phyloP scores from a whole-genome alignment of 37 sponge, comb jelly and placozoan genomes.

The Dysidea cf. avara region DNA sequence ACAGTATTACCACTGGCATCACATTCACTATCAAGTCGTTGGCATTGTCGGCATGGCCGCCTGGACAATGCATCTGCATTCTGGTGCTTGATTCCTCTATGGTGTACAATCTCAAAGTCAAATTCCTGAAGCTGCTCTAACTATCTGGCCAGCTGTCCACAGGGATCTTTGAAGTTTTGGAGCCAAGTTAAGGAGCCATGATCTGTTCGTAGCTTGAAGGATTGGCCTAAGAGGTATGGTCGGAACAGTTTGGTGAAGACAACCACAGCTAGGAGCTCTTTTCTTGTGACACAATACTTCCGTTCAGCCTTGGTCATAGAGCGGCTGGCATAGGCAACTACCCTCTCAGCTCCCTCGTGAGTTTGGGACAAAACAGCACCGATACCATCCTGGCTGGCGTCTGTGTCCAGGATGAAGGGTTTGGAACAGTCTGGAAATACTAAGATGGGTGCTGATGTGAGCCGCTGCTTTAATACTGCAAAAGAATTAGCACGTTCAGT shows the following conservation, averaged over 20 bases:
- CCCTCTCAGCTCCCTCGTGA: conserved; percentile 9
- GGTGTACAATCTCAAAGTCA: conserved; percentile 25
- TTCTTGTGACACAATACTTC: conserved; percentile 25
- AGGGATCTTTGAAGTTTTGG: conserved; percentile 20
- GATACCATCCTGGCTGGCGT: conserved; percentile 16
- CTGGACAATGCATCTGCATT: conserved; percentile 43
- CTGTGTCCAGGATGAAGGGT: conserved; percentile 17
- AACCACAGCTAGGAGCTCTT: conserved; percentile 37
- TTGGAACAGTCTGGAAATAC: too few species aligned
- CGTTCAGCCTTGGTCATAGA: conserved; percentile 12
- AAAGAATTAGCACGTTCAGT: neutral
- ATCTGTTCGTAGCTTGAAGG: conserved; percentile 19
- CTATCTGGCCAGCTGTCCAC: conserved; percentile 35
- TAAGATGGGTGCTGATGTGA: too few species aligned
- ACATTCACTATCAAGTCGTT: too few species aligned
- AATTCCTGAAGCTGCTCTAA: conserved; percentile 23
- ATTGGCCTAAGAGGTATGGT: conserved; percentile 6
- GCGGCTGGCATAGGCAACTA: conserved; percentile 24
- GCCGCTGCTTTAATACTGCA: too few species aligned
- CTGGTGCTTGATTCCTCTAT: conserved; percentile 17
- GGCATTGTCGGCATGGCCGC: too few species aligned
- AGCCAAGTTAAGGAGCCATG: conserved; percentile 33
- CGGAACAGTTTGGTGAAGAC: conserved; percentile 6
- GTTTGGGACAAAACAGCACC: conserved; percentile 40
- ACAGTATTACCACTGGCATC: too few species aligned